Base-by-base conservation (phyloP, 2,797 vertebrate species). In the Acanthis flammea region DNA sequence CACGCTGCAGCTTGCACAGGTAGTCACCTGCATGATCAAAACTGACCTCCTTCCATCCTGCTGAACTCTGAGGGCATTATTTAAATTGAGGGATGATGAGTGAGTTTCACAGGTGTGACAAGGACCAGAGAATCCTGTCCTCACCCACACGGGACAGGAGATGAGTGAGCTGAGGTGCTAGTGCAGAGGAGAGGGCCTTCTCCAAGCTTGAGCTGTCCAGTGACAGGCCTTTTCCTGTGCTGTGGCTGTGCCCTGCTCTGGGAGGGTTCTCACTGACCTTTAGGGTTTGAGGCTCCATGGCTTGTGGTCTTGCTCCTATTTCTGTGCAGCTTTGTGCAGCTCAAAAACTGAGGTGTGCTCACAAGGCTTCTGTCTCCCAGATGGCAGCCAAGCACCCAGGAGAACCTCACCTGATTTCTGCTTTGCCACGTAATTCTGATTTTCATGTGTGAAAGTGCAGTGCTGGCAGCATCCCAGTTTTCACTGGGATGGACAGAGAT, bases 1-100 rank as follows among this genome's bases (percentile, higher is more conserved):
- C 63, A 55, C 0, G 1, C 45, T 68, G 31, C 67, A 72, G 47
- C 25, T 75, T 48, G 35, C 4, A 0, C 0, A 1, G 13, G 24
- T 31, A 81, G 48, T 86, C 57, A 77, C 33, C 25, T 5, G 5
- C 16, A 7, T 30, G 73, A 71, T 41, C 30, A 61, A 31, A 91
- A 91, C n/a, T 39, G 35, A 92, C 67, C 60, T 73, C 42, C 30
- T 84, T 78, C 37, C 54, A 39, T 35, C 42, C 58, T 91, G 54
- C 42, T 58, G 45, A 65, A 44, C 44, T 55, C 55, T 44, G n/a
- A 90, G 41, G 44, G 12, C 33, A 28, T 82, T 86, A 44, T 45
- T 90, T 54, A 86, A 63, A 93, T 19, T n/a, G 33, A 33, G 9
- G 44, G 47, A 58, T 60, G 44, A 25, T 45, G 45, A 88, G 15